A percentile compares a stretch with the other conserved stretches of the same genome.
These are phyloP conservation scores for Sternarchorhynchus goeldii DNA, from an alignment of 2,797 vertebrate genomes.

Conservation along the genomic window DNA sequence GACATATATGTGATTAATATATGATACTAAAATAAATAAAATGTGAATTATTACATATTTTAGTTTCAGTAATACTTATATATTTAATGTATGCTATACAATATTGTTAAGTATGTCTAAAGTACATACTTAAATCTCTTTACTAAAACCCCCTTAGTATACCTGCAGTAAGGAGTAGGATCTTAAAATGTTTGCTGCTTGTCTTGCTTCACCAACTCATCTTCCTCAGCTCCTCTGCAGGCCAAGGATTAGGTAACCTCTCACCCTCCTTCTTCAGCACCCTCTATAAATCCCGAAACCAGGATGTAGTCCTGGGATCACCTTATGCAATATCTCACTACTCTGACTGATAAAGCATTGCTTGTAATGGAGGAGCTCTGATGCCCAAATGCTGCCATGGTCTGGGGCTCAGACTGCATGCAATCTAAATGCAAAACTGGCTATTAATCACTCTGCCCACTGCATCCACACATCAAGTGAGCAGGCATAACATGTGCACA, in stretches of 20 bases:
- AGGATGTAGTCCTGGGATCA: slow-evolving; percentile 55
- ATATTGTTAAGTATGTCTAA: no score
- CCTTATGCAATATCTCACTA: slow-evolving; percentile 55
- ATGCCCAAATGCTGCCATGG: slow-evolving; percentile 43
- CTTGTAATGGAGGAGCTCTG: slow-evolving; percentile 51
- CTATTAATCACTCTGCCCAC: slow-evolving; percentile 49
- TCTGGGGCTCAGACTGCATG: slow-evolving; percentile 41
- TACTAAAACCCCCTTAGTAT: no score
- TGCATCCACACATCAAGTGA: slow-evolving; percentile 35
- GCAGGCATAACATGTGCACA: slow-evolving; percentile 28
- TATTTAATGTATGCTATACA: no score
- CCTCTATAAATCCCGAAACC: slow-evolving; percentile 45
- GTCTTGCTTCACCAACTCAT: background rate
- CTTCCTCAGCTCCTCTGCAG: background rate
- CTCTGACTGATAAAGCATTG: slow-evolving; percentile 47
- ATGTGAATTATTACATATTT: background rate
- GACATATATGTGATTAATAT: background rate
- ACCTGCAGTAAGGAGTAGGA: no score
- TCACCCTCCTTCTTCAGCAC: slow-evolving; percentile 28
- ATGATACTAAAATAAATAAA: slow-evolving; percentile 9
- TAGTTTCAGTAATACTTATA: background rate
- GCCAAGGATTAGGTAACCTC: slow-evolving; percentile 45
- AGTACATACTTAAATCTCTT: no score
- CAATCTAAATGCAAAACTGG: slow-evolving; percentile 61
- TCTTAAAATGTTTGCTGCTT: background rate